phyloP scores from a whole-genome alignment of 2,797 vertebrate genomes.

The Darevskia mixta region DNA sequence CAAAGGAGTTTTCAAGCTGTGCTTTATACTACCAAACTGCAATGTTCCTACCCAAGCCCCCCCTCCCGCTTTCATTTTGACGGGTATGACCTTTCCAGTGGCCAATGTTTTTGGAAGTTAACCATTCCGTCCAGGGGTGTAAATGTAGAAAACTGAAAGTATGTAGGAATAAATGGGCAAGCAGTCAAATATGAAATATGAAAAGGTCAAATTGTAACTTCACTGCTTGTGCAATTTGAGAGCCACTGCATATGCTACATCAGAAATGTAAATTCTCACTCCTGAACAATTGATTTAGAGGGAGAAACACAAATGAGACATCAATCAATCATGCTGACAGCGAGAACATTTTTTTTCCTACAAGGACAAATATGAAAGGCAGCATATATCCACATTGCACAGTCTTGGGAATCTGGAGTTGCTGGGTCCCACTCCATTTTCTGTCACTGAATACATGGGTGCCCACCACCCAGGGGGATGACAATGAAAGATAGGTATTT shows the following conservation, averaged over 20 bases:
- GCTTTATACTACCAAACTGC: background rate
- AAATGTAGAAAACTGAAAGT: conserved; percentile 63
- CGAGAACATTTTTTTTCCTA: background rate
- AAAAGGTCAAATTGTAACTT: conserved; percentile 70
- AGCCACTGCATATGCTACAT: conserved; percentile 25
- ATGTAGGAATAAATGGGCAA: conserved; percentile 48
- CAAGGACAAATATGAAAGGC: conserved; percentile 39
- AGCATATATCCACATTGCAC: background rate
- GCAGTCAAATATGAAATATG: conserved; percentile 66
- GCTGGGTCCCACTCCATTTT: background rate
- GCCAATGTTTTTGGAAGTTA: conserved; percentile 60
- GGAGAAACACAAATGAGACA: conserved; percentile 40
- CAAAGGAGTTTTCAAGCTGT: background rate
- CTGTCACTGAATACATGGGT: background rate
- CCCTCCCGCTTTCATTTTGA: conserved; percentile 7
- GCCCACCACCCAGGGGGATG: background rate
- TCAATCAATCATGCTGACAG: conserved; percentile 51
- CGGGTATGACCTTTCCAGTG: conserved; percentile 56
- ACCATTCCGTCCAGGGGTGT: conserved; percentile 65
- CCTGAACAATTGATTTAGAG: conserved; percentile 51
- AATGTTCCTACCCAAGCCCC: too few relatives aligned
- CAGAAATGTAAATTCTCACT: conserved; percentile 50
- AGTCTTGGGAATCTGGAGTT: background rate
- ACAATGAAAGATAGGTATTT: background rate
- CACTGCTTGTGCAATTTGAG: conserved; percentile 42